Conservation (phyloP, 2,797 vertebrate species). For the Synanceia verrucosa region DNA sequence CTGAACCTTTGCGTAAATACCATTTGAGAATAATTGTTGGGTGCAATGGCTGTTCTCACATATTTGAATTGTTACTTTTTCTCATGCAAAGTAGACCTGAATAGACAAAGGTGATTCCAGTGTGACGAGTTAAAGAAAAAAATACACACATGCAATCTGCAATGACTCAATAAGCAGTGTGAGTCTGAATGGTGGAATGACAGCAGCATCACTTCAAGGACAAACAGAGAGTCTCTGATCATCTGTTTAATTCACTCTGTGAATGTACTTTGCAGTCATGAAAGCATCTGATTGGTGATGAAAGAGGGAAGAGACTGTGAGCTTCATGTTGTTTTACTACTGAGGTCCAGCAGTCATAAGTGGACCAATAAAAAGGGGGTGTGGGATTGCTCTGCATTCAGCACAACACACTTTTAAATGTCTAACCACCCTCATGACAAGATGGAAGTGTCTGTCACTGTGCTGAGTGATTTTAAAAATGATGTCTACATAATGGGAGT, state of each 20-base stretch:
- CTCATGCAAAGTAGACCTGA: neutral
- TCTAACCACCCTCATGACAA: neutral
- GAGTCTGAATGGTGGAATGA: neutral
- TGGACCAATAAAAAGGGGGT: neutral
- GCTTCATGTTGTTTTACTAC: neutral
- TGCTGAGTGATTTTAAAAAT: constrained; percentile 25
- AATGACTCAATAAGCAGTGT: neutral
- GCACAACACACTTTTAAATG: constrained; percentile 20
- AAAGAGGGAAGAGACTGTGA: neutral
- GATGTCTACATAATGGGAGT: constrained; percentile 8
- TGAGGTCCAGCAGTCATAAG: neutral
- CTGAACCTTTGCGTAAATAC: no score
- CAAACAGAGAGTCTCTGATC: constrained; percentile 32
- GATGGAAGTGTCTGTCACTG: constrained; percentile 5
- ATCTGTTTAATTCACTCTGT: constrained; percentile 23
- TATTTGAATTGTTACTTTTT: neutral
- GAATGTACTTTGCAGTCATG: constrained; percentile 34
- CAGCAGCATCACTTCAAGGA: constrained; percentile 10
- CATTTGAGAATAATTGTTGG: no score
- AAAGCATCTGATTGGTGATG: constrained; percentile 8
- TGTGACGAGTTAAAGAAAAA: neutral
- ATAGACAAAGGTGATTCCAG: neutral
- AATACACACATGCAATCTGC: constrained; percentile 18
- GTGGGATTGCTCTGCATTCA: constrained; percentile 18
- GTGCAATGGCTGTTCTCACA: no score